Base-by-base conservation (phyloP, 2,797 vertebrate genomes). In the Psittacula echo region DNA sequence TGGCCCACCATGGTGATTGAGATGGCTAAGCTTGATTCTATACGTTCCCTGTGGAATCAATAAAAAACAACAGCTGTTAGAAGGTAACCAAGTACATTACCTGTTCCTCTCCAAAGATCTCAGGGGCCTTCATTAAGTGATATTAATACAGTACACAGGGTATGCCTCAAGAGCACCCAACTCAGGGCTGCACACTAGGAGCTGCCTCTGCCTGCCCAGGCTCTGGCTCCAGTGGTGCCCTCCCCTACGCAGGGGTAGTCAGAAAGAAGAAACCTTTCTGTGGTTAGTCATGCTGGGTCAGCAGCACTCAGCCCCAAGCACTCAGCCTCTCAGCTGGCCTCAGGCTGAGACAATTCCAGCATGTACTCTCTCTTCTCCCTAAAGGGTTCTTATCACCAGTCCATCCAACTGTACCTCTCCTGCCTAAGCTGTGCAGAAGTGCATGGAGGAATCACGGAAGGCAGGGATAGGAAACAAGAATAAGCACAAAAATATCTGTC, bases 281-380 rank as follows among this genome's bases (percentile, higher is more conserved):
- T 11, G 14, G 9, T 8, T 32, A 17, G 14, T 42, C 21, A 74
- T 42, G 32, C 32, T 87, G 68, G 30, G 8, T 60, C 44, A 71
- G 66, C 45, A 47, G 45, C 45, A 47, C 45, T 23, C 45, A 47
- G 22, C 17, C 5, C 3, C 10, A 50, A 5, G 17, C 26, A 34
- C 26, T 30, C 34, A 34, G 7, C 29, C n/a, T 83, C 32, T 14
- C 60, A 54, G 20, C 21, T 91, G 32, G 34, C 45, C 30, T 50
- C 39, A 64, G 19, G 9, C 7, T 75, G 65, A 85, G 11, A 32
- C 1, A 4, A 45, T 42, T 74, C 0, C 0, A 66, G 8, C 2
- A 4, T 5, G 5, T 34, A 9, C 10, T 60, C n/a, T 13, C 18
- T 50, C 34, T 85, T 73, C 72, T 66, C 32, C 56, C 34, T 74